Evolutionary conservation across 2,797 vertebrate species (phyloP).

Genomic region (Pachyuromys duprasi): DNA sequence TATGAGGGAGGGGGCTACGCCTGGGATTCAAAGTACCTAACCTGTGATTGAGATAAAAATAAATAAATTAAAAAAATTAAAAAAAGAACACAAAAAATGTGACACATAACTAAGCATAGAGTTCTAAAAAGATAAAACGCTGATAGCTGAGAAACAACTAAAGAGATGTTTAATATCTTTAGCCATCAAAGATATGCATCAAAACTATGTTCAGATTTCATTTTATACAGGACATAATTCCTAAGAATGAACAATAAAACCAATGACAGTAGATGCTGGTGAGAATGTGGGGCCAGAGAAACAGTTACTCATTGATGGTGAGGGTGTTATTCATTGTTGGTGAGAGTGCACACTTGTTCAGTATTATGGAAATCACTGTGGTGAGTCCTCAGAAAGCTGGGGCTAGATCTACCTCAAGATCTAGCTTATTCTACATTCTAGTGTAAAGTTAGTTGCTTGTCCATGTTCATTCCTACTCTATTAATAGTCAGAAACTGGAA

Average conservation of each 20-base stretch:
- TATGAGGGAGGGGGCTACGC: too few species aligned
- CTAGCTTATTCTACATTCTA: neutral
- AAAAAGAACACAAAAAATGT: too few species aligned
- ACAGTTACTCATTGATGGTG: neutral
- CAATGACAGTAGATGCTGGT: too few species aligned
- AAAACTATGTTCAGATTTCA: neutral
- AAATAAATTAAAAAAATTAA: too few species aligned
- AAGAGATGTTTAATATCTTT: neutral
- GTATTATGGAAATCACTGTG: neutral
- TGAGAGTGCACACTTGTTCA: neutral
- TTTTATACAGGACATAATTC: neutral
- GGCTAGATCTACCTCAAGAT: neutral
- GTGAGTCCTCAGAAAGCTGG: neutral
- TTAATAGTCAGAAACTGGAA: neutral
- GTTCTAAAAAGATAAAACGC: neutral
- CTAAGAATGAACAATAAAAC: neutral
- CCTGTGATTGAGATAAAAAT: too few species aligned
- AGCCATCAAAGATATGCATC: neutral
- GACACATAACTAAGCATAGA: neutral
- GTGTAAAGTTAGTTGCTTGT: neutral
- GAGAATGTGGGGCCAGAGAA: neutral
- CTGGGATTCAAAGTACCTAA: too few species aligned
- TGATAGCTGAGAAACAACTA: neutral
- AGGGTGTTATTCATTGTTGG: neutral
- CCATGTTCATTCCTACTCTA: neutral